A percentile compares a stretch with the other conserved stretches of the same genome.
These are phyloP conservation scores for Lithophane semibrunnea DNA, from an alignment of 2,888 invertebrate genomes.

Conservation along the genomic window DNA sequence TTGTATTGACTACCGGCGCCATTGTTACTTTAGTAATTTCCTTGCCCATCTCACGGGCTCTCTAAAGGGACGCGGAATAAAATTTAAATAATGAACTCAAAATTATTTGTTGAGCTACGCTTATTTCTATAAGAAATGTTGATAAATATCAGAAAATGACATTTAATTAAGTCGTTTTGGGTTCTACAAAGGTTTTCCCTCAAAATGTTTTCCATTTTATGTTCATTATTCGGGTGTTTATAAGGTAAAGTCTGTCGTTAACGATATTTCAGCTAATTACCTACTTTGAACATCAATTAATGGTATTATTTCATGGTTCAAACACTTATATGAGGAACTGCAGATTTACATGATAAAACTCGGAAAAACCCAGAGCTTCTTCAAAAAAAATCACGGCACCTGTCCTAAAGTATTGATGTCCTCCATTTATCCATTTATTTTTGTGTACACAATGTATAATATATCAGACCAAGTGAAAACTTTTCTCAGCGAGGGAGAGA, in stretches of 20 bases:
- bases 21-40: conserved; percentile 60
- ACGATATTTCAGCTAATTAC: conserved; percentile 3
- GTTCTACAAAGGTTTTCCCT: conserved; percentile 21
- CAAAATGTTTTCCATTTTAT: conserved; percentile 10
- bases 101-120: conserved; percentile 56
- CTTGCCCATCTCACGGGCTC: conserved; percentile 37
- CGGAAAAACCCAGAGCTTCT: neutral
- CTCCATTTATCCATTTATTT: conserved; percentile 30
- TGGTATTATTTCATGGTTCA: neutral
- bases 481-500: conserved; percentile 61
- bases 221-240: conserved; percentile 13
- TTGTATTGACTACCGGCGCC: conserved; percentile 43
- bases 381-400: neutral
- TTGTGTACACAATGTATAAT: conserved; percentile 33
- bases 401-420: conserved; percentile 27
- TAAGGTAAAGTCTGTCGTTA: conserved; percentile 10
- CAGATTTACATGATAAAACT: neutral
- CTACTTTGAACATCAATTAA: neutral
- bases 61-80: conserved; percentile 48
- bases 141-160: conserved; percentile 51
- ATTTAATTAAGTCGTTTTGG: conserved; percentile 49
- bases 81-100: conserved; percentile 65
- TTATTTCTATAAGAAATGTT: conserved; percentile 53
- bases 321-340: neutral
- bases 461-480: conserved; percentile 51